Conservation (phyloP, 2,797 vertebrate genomes). For the Micropoecilia bifurca region DNA sequence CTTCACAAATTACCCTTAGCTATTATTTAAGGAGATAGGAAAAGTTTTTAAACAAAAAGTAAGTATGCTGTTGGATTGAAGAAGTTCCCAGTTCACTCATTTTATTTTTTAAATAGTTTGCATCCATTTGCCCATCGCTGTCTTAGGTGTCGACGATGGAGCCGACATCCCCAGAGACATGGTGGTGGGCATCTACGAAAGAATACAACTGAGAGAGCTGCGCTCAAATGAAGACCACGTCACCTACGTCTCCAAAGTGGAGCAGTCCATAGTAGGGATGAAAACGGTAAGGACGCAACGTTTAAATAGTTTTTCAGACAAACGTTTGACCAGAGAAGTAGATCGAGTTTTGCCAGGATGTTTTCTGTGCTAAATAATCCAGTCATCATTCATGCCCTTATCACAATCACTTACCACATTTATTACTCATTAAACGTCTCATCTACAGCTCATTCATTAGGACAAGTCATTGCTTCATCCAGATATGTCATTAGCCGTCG, state of each 20-base stretch:
- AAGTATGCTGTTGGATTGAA: background rate
- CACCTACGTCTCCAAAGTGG: conserved; percentile 97
- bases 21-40: conserved; percentile 21
- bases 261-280: conserved; percentile 96
- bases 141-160: conserved; percentile 94
- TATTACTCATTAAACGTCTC: conserved; percentile 70
- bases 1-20: conserved; percentile 31
- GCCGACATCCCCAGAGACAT: conserved; percentile 97
- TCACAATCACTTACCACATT: conserved; percentile 60
- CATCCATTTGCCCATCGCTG: background rate
- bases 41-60: conserved; percentile 21
- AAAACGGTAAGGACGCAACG: conserved; percentile 85
- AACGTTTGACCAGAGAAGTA: background rate
- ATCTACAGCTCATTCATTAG: conserved; percentile 56
- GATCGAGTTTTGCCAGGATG: background rate
- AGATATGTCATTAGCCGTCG: conserved; percentile 54
- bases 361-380: conserved; percentile 25
- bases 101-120: background rate
- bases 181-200: conserved; percentile 97
- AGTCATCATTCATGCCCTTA: conserved; percentile 56
- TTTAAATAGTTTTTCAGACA: background rate
- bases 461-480: conserved; percentile 59
- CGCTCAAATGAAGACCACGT: conserved; percentile 99
- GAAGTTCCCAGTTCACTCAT: background rate
- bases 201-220: conserved; percentile 95